phyloP scores from a whole-genome alignment of 2,113 vertebrate species.

The Cololabis saira region DNA sequence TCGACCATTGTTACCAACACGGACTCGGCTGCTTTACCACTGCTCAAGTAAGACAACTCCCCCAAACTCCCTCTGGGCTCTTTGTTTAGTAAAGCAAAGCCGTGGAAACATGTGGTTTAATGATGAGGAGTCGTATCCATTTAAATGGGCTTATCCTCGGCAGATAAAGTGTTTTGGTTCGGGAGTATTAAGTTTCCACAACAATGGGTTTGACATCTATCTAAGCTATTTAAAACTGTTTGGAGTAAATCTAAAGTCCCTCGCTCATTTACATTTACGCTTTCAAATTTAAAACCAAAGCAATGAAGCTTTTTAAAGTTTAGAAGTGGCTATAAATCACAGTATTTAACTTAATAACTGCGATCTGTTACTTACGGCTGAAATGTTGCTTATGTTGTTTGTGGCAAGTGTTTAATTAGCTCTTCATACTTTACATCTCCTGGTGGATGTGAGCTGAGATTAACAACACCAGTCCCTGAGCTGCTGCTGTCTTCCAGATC shows the following conservation, averaged over 20 bases:
- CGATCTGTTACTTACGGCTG: neutral
- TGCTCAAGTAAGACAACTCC: slow-evolving; percentile 33
- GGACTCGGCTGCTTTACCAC: slow-evolving; percentile 5
- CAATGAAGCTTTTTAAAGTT: neutral
- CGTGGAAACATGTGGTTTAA: too few species aligned
- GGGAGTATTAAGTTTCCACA: slow-evolving; percentile 4
- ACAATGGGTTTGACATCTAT: neutral
- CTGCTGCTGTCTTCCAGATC: too few species aligned
- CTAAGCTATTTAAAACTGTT: neutral
- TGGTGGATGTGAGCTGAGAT: too few species aligned
- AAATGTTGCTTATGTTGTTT: neutral
- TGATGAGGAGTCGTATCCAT: too few species aligned
- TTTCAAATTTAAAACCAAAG: neutral
- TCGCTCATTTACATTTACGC: too few species aligned
- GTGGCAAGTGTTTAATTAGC: neutral
- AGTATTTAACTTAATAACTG: neutral
- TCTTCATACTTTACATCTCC: too few species aligned
- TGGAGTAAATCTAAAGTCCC: neutral
- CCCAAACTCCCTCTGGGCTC: neutral
- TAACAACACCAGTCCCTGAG: too few species aligned
- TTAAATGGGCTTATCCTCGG: too few species aligned
- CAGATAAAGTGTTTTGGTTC: neutral
- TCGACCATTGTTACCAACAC: slow-evolving; percentile 60
- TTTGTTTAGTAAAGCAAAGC: too few species aligned
- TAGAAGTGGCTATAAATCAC: neutral